These are phyloP conservation scores for Leucosticte australis DNA, from an alignment of 2,113 vertebrate genomes.

Conservation along the genomic window DNA sequence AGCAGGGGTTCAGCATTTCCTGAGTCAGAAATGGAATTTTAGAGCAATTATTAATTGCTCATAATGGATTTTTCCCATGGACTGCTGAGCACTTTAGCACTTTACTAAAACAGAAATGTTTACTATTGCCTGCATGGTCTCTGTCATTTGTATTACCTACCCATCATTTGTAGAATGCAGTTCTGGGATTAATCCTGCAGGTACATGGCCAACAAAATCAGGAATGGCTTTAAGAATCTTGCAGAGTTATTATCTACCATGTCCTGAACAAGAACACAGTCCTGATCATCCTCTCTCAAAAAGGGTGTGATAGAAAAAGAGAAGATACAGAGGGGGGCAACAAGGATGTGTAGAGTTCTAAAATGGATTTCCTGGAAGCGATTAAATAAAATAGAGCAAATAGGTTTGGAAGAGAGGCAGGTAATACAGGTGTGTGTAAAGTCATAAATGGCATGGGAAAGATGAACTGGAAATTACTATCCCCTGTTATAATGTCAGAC, in stretches of 20 bases:
- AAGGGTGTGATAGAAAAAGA: background rate
- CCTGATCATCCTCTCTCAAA: background rate
- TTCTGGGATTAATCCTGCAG: background rate
- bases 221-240: background rate
- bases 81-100: background rate
- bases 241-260: background rate
- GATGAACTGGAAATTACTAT: background rate
- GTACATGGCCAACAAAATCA: background rate
- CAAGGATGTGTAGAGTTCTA: background rate
- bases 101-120: background rate
- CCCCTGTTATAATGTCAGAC: background rate
- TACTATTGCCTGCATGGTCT: background rate
- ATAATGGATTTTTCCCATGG: background rate
- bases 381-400: background rate
- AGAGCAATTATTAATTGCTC: background rate
- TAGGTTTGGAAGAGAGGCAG: background rate
- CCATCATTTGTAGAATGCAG: background rate
- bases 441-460: background rate
- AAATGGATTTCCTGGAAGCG: background rate
- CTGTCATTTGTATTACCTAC: background rate
- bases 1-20: background rate
- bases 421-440: background rate
- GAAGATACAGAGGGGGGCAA: background rate
- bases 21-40: background rate
- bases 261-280: background rate